Conservation (phyloP, 2,797 vertebrate genomes). For the Glossophaga mutica region DNA sequence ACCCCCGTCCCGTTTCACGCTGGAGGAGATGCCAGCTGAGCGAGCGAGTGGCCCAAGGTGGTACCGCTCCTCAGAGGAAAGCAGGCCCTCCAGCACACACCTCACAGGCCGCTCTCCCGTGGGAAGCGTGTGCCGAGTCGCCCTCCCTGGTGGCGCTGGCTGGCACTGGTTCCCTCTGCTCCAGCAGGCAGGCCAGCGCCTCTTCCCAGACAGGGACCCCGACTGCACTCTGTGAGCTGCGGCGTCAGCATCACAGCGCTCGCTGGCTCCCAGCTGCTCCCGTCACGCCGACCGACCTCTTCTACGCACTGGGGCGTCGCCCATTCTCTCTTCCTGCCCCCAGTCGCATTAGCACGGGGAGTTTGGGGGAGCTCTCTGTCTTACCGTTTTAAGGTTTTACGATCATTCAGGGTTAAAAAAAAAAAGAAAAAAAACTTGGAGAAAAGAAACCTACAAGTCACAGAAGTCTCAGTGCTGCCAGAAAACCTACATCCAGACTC, state of each 20-base stretch:
- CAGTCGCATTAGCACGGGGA: background rate
- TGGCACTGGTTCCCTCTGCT: background rate
- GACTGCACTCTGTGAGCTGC: background rate
- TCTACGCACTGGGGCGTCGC: fast-evolving
- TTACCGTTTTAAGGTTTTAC: background rate
- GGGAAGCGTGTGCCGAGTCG: too few species aligned
- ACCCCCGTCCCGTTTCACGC: fast-evolving
- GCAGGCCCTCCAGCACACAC: background rate
- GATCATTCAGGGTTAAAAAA: background rate
- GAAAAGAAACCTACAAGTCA: background rate
- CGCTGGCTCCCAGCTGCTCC: fast-evolving
- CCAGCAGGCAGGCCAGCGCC: background rate
- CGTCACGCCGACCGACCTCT: background rate
- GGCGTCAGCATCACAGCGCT: fast-evolving
- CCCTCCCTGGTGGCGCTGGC: background rate
- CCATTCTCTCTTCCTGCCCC: background rate
- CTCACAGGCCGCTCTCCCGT: fast-evolving
- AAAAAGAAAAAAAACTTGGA: background rate
- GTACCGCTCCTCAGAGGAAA: fast-evolving
- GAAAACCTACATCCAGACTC: background rate
- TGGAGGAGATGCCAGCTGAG: background rate
- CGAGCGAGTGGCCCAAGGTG: background rate
- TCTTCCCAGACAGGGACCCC: too few species aligned
- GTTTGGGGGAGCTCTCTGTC: background rate
- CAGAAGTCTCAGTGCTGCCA: background rate